Percentiles rank a stretch among this genome's conserved stretches.
phyloP scores from a whole-genome alignment of 2,888 invertebrate species.

The Tetragnatha montana region DNA sequence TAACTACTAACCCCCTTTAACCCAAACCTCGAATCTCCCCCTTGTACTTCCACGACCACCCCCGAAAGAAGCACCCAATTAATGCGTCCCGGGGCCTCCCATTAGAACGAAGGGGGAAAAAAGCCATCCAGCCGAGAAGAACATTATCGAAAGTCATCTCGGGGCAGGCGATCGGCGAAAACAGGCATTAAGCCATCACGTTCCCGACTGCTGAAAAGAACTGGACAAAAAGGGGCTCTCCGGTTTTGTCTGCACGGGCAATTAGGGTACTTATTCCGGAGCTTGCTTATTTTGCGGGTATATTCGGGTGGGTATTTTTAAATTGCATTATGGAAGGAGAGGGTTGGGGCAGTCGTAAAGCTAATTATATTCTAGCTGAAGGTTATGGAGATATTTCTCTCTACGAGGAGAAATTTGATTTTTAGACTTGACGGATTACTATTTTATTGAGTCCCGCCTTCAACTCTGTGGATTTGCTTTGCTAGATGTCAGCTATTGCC shows the following conservation, averaged over 20 bases:
- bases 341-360: no score
- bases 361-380: background rate
- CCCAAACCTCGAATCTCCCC: no score
- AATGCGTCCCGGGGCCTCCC: slow-evolving; percentile 41
- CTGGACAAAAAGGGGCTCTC: slow-evolving; percentile 12
- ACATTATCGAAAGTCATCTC: slow-evolving; percentile 29
- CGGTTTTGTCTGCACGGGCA: slow-evolving; percentile 9
- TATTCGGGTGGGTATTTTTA: no score
- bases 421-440: no score
- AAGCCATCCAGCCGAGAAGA: slow-evolving; percentile 22
- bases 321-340: no score
- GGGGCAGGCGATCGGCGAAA: background rate
- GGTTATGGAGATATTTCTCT: background rate
- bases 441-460: no score
- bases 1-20: no score
- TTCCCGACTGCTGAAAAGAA: slow-evolving; percentile 40
- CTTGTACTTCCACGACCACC: background rate
- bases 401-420: no score
- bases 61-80: slow-evolving; percentile 46
- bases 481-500: no score
- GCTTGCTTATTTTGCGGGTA: background rate
- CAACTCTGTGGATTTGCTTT: no score
- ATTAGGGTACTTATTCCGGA: slow-evolving; percentile 11
- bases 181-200: slow-evolving; percentile 53
- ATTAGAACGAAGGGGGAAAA: slow-evolving; percentile 30